Conservation (phyloP, 2,797 vertebrate species). For the Cossypha niveicapilla region DNA sequence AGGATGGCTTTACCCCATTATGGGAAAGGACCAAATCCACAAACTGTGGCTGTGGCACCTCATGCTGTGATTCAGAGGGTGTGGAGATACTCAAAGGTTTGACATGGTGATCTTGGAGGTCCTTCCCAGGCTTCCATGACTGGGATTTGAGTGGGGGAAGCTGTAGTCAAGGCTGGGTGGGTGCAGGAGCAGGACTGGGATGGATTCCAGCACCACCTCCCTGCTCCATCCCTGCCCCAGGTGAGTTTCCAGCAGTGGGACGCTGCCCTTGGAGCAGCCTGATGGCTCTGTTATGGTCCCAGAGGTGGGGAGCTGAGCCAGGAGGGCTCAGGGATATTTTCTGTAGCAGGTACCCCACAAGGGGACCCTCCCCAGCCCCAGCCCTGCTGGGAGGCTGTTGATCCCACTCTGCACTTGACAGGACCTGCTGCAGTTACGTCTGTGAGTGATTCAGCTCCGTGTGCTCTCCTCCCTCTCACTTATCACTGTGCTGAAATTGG, state of each 20-base stretch:
- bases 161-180: not conserved
- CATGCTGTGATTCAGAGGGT: not conserved
- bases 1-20: not conserved
- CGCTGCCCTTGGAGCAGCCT: not conserved
- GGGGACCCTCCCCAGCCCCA: not conserved
- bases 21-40: not conserved
- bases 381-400: not conserved
- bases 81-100: not conserved
- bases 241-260: not conserved
- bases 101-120: too few relatives aligned
- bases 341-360: not conserved
- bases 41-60: not conserved
- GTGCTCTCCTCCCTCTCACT: slow-evolving; percentile 17
- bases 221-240: not conserved
- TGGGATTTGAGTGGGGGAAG: not conserved
- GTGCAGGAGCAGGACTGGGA: not conserved
- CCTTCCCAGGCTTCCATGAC: not conserved
- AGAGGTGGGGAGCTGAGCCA: not conserved
- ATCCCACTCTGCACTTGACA: not conserved
- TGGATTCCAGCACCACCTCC: not conserved
- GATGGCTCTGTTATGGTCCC: not conserved
- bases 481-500: not conserved
- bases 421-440: not conserved
- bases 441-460: not conserved
- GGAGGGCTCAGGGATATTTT: not conserved